Base-by-base conservation (phyloP, 2,797 vertebrate genomes). In the Myotis myotis region DNA sequence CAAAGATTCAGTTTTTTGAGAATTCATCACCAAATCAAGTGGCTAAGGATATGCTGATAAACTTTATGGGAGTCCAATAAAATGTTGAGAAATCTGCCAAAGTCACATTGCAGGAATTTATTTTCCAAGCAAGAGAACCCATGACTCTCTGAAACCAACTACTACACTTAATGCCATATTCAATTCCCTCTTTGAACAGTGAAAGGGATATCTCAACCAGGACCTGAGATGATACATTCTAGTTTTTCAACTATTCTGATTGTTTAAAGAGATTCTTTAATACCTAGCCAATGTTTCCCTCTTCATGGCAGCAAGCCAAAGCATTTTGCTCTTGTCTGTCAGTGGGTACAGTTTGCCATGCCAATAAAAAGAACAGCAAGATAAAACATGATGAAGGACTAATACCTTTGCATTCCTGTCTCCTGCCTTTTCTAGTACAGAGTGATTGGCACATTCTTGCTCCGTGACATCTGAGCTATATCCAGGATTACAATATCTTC, bases 301-400 rank as follows among this genome's bases (percentile, higher is more conserved):
- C 62, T 88, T 62, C 30, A 47, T 81, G 94, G 76, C 71, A 76
- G 76, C 41, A 72, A 91, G 57, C 62, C 87, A 85, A 81, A 84
- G 33, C 53, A 38, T 62, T 85, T 95, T 87, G 71, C 38, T 95
- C 78, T 7, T 19, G 41, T 68, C 76, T 87, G n/a, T 90, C 81
- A 85, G 68, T 3, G 19, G 72, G 53, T 33, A 57, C 30, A 47
- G 36, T 5, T 38, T 72, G 33, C 6, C 62, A 84, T 62, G 62
- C 36, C 78, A 81, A 33, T 81, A 30, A 92, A 90, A 95, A 81
- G 81, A 97, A 51, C 60, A 97, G 51, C 71, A 93, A 92, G 89
- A 22, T 90, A 41, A 66, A 90, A 92, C 89, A 87, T 28, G 91
- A 81, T 13, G 57, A 92, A 66, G 62, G 4, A 66, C 75, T n/a